Evolutionary conservation across 2,888 invertebrate species (phyloP), one percentile per base, ranked within the genome.

Genomic region (Pseudococcus longispinus): DNA sequence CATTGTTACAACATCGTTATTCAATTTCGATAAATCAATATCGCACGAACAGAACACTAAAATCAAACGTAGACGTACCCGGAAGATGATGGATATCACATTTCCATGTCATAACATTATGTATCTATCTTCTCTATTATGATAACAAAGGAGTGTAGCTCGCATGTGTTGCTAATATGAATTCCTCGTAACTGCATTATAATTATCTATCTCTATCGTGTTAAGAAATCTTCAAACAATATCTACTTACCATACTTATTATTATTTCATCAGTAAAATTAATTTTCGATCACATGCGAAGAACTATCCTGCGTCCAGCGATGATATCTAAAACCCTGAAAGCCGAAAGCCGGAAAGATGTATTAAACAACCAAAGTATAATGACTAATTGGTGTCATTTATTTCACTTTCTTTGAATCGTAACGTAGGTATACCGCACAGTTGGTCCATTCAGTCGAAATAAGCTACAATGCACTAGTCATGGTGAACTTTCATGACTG

Each of bases 391-490:
- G 42, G 32, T 18, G 77, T 42, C 42, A 80, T 80, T 80, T 80
- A 80, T 80, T 42, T 80, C 42, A 80, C 42, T 80, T 80, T 80
- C 77, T 80, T 80, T 32, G 20, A 20, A 20, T 80, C 77, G 42
- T 20, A 80, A 42, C 42, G 11, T n/a, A n/a, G n/a, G n/a, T 77
- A 37, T 23, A 32, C 77, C 77, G 42, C 42, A 80, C 77, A 20
- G 77, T 42, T 80, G 42, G 77, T n/a, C 77, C 9, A 42, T 20
- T 80, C 42, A 20, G 42, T 20, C 20, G 20, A 42, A 80, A 80
- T 80, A 80, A 42, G 77, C 42, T 20, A 80, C 42, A 80, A 80
- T 42, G 77, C 29, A 20, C 77, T 18, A 80, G 77, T 80, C 77
- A 80, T 80, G 37, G 20, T 80, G 37, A 80, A 80, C 77, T 80